A percentile compares a stretch with the other conserved stretches of the same genome.
Evolutionary conservation across 2,888 invertebrate genomes (phyloP).

Genomic region (Spialia ferax): DNA sequence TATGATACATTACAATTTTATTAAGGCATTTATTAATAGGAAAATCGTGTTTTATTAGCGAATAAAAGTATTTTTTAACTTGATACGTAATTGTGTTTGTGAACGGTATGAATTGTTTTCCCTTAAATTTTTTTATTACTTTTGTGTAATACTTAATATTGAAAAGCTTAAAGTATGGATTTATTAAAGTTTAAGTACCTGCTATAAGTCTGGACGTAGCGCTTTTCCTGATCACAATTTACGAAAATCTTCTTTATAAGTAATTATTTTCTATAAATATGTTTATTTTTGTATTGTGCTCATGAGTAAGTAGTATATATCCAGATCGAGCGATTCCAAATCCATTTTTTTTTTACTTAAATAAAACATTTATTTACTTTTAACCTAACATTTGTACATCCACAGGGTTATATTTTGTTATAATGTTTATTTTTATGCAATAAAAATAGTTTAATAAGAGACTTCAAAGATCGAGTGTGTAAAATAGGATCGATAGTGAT

Average conservation of each 20-base stretch:
- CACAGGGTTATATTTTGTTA: constrained; percentile 3
- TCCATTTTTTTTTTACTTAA: not conserved
- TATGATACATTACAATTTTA: not conserved
- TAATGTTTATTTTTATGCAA: not conserved
- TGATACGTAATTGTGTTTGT: not conserved
- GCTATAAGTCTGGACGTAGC: no score
- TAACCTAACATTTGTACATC: not conserved
- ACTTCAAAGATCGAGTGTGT: not conserved
- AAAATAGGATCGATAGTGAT: constrained; percentile 1
- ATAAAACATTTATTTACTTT: not conserved
- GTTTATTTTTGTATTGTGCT: no score
- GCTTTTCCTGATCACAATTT: no score
- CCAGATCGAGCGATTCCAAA: no score
- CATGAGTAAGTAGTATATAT: no score
- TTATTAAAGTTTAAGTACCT: no score
- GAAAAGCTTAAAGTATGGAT: no score
- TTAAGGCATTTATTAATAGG: not conserved
- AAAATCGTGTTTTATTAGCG: no score
- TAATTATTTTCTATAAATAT: no score
- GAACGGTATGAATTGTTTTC: not conserved
- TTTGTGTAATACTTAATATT: no score
- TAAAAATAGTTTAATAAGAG: not conserved
- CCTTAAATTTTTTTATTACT: not conserved
- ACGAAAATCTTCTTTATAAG: no score
- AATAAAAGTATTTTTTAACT: not conserved